These are phyloP conservation scores for Eupristina koningsbergeri DNA, from an alignment of 1,140 invertebrate genomes.

Conservation along the genomic window DNA sequence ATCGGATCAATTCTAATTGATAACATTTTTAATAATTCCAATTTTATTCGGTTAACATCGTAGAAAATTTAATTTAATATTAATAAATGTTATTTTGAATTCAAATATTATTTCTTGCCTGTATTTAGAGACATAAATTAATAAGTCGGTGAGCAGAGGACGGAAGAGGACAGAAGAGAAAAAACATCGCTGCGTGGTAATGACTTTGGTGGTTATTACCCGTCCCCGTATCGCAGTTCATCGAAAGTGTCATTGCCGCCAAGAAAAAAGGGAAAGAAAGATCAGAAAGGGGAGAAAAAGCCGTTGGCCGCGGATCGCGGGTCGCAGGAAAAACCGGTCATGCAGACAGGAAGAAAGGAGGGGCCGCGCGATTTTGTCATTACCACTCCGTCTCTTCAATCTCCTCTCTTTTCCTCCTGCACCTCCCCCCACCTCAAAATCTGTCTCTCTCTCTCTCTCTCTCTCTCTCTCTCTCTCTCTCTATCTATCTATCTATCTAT, in stretches of 20 bases:
- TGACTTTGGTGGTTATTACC: neutral
- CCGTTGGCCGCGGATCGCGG: conserved; percentile 5
- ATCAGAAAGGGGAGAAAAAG: conserved; percentile 26
- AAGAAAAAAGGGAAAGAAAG: neutral
- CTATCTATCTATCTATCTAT: no score
- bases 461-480: no score
- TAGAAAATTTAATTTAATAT: no score
- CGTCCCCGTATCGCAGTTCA: neutral
- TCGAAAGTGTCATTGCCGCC: neutral
- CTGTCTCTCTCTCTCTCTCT: no score
- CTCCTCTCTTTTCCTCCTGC: neutral
- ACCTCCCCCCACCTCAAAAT: neutral
- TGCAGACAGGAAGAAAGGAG: conserved; percentile 17
- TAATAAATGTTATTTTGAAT: no score
- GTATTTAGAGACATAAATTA: no score
- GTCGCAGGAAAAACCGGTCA: conserved; percentile 44
- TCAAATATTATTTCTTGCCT: no score
- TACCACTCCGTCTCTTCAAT: conserved; percentile 34
- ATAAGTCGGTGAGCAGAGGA: no score
- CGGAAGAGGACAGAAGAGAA: no score
- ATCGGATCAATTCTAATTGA: no score
- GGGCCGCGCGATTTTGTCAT: conserved; percentile 53
- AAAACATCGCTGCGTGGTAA: conserved; percentile 16
- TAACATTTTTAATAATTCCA: no score
- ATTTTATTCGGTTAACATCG: no score